These are phyloP conservation scores for Eremobia ochroleuca DNA, from an alignment of 2,888 invertebrate genomes.

Conservation along the genomic window DNA sequence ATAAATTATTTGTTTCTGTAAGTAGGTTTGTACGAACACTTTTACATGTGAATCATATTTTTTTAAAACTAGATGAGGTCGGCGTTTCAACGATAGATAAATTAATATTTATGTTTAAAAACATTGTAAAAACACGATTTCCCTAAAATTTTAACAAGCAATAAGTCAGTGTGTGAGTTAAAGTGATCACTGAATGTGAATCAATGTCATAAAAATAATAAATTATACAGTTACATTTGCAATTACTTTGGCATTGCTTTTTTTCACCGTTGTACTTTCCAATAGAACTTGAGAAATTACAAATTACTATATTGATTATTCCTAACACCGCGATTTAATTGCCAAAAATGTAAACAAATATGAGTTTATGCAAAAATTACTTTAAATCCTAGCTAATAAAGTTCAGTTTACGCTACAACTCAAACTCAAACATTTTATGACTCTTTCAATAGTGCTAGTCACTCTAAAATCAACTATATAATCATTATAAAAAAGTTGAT, in stretches of 20 bases:
- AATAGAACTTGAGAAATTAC: not conserved
- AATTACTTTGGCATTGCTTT: no score
- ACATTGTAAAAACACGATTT: no score
- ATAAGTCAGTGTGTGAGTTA: not conserved
- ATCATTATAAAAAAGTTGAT: not conserved
- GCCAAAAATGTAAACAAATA: no score
- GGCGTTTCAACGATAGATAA: no score
- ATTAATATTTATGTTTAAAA: no score
- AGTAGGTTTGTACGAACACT: no score
- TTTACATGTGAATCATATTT: no score
- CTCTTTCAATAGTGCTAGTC: not conserved
- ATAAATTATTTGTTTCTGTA: no score
- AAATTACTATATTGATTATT: not conserved
- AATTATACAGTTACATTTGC: no score
- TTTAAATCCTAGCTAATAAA: not conserved
- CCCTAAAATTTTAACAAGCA: not conserved
- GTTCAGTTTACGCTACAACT: not conserved
- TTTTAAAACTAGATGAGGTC: no score
- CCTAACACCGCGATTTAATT: not conserved
- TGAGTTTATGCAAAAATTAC: not conserved
- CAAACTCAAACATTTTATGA: no score
- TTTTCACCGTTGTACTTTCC: not conserved
- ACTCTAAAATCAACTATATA: not conserved
- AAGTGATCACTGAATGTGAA: not conserved
- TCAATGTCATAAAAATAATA: constrained; percentile 1